Base-by-base conservation (phyloP, 1,140 invertebrate species). In the Dryas iulia region DNA sequence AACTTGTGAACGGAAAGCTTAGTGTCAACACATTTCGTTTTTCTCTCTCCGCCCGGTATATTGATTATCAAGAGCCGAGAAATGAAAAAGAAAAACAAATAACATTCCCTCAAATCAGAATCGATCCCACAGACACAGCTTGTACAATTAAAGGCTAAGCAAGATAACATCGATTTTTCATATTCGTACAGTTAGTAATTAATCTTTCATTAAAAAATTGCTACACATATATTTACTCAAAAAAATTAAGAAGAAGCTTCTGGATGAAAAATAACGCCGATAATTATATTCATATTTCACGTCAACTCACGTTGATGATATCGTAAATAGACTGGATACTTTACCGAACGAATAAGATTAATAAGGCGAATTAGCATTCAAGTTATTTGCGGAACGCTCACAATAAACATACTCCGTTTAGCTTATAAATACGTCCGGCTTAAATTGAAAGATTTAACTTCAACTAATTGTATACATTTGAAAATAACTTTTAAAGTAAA, bases 341-440 rank as follows among this genome's bases (percentile, higher is more conserved):
- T 54, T 24, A 54, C 53, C 24, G 24, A 30, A 31, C n/a, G 18
- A 31, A 25, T 28, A 31, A 33, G 60, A 63, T 63, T 62, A 61
- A 52, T 61, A 63, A 54, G 52, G 61, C 18, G 60, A 63, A 28
- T 58, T 58, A 63, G 14, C 21, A 54, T 54, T 54, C 21, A 30
- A 53, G 60, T 30, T 62, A 63, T 63, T 63, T 21, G 52, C 18
- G 52, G 26, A 63, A 54, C 61, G 52, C n/a, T 24, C 52, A 54
- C 52, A 54, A 52, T 54, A 33, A 31, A 31, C 47, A 54, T 25
- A 54, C 53, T 14, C 53, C 11, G 24, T 12, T 54, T 54, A 54
- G 23, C 53, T 54, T 54, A 25, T 54, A 54, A 47, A 54, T 54
- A 25, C 53, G 53, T 25, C 53, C 53, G 53, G 24, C 53, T 54